Conservation (phyloP, 1,140 invertebrate species). For the Gonioctena quinquepunctata region DNA sequence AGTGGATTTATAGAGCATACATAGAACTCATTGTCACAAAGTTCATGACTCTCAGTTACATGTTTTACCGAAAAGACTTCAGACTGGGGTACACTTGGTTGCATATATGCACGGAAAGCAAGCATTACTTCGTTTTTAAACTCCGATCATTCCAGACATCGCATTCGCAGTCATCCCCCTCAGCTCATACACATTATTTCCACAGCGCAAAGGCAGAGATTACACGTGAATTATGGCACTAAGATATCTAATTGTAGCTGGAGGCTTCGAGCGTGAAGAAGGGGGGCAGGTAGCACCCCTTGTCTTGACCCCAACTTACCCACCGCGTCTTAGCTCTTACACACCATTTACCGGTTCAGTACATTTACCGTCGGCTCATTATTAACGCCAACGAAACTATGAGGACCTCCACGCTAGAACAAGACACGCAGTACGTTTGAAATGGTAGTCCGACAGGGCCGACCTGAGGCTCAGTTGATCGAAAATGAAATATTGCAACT, state of each 20-base stretch:
- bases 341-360: slow-evolving; percentile 54
- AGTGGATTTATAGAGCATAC: too few species aligned
- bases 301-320: slow-evolving; percentile 47
- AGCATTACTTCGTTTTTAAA: too few species aligned
- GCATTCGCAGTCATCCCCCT: neutral
- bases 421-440: too few species aligned
- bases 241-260: slow-evolving; percentile 57
- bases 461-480: too few species aligned
- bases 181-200: neutral
- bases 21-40: too few species aligned
- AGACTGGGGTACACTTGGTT: too few species aligned
- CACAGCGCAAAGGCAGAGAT: slow-evolving; percentile 46
- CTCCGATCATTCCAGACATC: too few species aligned
- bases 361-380: slow-evolving; percentile 51
- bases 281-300: slow-evolving; percentile 28
- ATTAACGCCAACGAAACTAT: slow-evolving; percentile 47
- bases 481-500: too few species aligned
- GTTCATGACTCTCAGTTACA: too few species aligned
- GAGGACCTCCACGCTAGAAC: neutral
- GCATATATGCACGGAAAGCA: too few species aligned
- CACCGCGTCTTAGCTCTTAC: slow-evolving; percentile 38
- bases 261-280: slow-evolving; percentile 38
- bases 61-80: too few species aligned
- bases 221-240: slow-evolving; percentile 57
- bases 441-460: too few species aligned